Evolutionary conservation across 2,888 invertebrate genomes (phyloP).

Genomic region (Apoda limacodes): DNA sequence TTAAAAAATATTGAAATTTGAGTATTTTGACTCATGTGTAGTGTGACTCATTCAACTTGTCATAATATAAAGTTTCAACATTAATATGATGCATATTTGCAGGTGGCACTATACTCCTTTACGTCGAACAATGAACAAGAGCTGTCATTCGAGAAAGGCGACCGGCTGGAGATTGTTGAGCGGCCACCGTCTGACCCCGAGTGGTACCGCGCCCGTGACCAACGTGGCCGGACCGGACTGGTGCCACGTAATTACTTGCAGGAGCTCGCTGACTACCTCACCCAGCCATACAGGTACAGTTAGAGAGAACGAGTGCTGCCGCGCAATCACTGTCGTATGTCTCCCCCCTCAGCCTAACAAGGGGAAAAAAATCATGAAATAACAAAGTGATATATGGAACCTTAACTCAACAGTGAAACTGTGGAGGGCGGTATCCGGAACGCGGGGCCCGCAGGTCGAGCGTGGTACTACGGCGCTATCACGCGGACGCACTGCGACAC

Average conservation of each 20-base stretch:
- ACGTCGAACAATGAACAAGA: slow-evolving; percentile 96
- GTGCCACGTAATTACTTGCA: slow-evolving; percentile 96
- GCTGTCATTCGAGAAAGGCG: slow-evolving; percentile 96
- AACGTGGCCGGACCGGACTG: slow-evolving; percentile 91
- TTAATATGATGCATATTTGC: not conserved
- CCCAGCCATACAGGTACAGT: slow-evolving; percentile 84
- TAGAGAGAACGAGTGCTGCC: too few relatives aligned
- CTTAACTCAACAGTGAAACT: too few relatives aligned
- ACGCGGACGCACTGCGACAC: slow-evolving; percentile 97
- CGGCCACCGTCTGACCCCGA: slow-evolving; percentile 97
- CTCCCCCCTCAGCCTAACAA: too few relatives aligned
- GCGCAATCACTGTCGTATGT: too few relatives aligned
- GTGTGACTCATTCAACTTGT: not conserved
- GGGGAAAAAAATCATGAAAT: too few relatives aligned
- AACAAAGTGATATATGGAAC: too few relatives aligned
- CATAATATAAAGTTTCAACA: not conserved
- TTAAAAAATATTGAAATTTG: too few relatives aligned
- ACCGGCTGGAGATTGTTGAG: slow-evolving; percentile 95
- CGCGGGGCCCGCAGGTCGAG: slow-evolving; percentile 77
- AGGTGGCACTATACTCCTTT: slow-evolving; percentile 93
- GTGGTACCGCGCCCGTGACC: slow-evolving; percentile 97
- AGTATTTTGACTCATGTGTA: too few relatives aligned
- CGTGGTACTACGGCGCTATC: slow-evolving; percentile 98
- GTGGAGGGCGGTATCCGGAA: slow-evolving; percentile 19
- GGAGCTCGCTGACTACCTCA: slow-evolving; percentile 90